These are phyloP conservation scores for Galaxea fascicularis DNA, from an alignment of 92 coral and sea anemone genomes.

Conservation along the genomic window DNA sequence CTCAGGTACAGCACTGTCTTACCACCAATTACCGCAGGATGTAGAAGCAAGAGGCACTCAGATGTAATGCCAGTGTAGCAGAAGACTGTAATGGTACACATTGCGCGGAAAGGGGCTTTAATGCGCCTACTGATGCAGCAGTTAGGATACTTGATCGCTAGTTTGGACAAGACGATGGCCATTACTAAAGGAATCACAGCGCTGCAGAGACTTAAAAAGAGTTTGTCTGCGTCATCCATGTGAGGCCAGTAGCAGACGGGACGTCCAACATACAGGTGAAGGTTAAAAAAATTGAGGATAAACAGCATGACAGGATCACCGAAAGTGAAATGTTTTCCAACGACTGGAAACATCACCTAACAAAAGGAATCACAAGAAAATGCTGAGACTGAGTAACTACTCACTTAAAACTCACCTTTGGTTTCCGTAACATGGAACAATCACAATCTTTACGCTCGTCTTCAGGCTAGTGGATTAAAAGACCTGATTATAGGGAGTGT, in stretches of 20 bases:
- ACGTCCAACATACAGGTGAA: slow-evolving; percentile 54
- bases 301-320: slow-evolving; percentile 17
- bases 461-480: no score
- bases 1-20: slow-evolving; percentile 55
- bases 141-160: slow-evolving; percentile 71
- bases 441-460: no score
- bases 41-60: slow-evolving; percentile 74
- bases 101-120: slow-evolving; percentile 82
- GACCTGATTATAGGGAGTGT: no score
- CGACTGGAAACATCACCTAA: slow-evolving; percentile 24
- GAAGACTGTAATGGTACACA: slow-evolving; percentile 84
- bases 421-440: no score
- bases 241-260: slow-evolving; percentile 68
- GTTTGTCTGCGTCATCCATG: slow-evolving; percentile 78
- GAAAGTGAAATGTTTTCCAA: slow-evolving; percentile 23
- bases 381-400: no score
- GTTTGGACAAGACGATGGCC: slow-evolving; percentile 64
- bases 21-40: slow-evolving; percentile 67
- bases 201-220: slow-evolving; percentile 62
- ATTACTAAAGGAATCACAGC: slow-evolving; percentile 65
- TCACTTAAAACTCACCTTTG: not conserved
- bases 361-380: not conserved
- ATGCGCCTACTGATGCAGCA: slow-evolving; percentile 76
- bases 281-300: slow-evolving; percentile 48
- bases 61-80: slow-evolving; percentile 88